A percentile compares a stretch with the other conserved stretches of the same genome.
Evolutionary conservation across 2,113 vertebrate genomes (phyloP).

Genomic region (Pantherophis guttatus): DNA sequence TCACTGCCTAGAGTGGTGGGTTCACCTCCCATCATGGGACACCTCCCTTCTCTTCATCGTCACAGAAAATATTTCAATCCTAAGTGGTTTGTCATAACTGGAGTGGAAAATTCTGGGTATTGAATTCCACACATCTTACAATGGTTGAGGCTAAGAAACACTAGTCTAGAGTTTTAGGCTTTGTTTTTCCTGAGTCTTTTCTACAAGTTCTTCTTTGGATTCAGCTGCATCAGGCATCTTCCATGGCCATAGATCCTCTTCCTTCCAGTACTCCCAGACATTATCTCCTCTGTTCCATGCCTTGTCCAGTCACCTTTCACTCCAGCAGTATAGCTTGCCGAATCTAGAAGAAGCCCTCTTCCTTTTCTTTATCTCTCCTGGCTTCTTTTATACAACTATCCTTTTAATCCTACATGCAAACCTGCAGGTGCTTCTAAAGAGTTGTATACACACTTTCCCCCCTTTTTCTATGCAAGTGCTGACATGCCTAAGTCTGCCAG

Average conservation of each 20-base stretch:
- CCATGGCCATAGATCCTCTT: neutral
- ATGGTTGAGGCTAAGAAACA: neutral
- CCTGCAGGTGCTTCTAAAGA: too few species aligned
- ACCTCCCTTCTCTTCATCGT: neutral
- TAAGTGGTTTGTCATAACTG: neutral
- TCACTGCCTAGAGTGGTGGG: too few species aligned
- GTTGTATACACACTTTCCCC: neutral
- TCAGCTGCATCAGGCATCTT: neutral
- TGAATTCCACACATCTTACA: neutral
- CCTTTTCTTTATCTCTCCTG: neutral
- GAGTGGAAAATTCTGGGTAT: neutral
- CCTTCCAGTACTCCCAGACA: neutral
- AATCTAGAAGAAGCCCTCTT: neutral
- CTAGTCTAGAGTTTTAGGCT: neutral
- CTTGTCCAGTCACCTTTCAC: neutral
- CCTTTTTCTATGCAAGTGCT: neutral
- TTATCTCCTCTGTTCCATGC: neutral
- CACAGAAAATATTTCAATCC: neutral
- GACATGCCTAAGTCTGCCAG: neutral
- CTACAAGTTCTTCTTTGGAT: too few species aligned
- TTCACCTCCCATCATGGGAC: too few species aligned
- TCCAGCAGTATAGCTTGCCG: neutral
- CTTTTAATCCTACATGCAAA: too few species aligned
- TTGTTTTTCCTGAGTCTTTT: too few species aligned
- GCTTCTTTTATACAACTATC: neutral